Evolutionary conservation across 2,113 vertebrate species (phyloP), one percentile per base, ranked within the genome.

Genomic region (Ochotona princeps): DNA sequence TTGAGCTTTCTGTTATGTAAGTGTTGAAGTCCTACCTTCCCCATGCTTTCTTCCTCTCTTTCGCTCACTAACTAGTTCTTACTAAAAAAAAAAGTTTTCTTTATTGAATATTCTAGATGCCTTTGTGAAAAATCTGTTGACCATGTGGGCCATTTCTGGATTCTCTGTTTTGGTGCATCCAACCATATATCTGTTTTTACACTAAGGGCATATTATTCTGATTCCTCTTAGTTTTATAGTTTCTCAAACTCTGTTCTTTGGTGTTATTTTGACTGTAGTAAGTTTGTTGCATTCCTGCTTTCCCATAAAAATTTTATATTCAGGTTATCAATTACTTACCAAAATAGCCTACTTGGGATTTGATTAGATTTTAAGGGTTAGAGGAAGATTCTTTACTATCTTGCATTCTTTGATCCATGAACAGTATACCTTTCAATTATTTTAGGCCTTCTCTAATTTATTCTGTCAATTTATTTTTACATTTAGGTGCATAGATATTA

Each of bases 261-360:
- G 76, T 79, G 32, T 87, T 67, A 17, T 63, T 88, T 73, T 86
- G 32, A 8, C 17, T 84, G 12, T 85, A 85, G 13, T 63, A 82
- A 88, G 20, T 54, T 18, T 10, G 74, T 82, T 82, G 23, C 2
- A 21, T 88, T 95, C 84, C 32, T 82, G 28, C 2, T 21, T 88
- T 95, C 84, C 32, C 72, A 67, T 12, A 67, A n/a, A 70, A 72
- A 87, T 51, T 86, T 78, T 82, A 70, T 47, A 83, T 72, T 83
- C 69, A 76, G 23, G 23, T 84, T 70, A 80, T 83, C 20, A 80
- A 13, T 65, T 75, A 66, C 25, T 49, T 14, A 8, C 30, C 57
- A 90, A 87, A 83, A 66, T 26, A 66, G 44, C 23, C 65, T 76
- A 5, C 73, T 92, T 17, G 17, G 18, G 78, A 90, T 93, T 79